Conservation (phyloP, 1,140 invertebrate species). For the Phymorhynchus buccinoides region DNA sequence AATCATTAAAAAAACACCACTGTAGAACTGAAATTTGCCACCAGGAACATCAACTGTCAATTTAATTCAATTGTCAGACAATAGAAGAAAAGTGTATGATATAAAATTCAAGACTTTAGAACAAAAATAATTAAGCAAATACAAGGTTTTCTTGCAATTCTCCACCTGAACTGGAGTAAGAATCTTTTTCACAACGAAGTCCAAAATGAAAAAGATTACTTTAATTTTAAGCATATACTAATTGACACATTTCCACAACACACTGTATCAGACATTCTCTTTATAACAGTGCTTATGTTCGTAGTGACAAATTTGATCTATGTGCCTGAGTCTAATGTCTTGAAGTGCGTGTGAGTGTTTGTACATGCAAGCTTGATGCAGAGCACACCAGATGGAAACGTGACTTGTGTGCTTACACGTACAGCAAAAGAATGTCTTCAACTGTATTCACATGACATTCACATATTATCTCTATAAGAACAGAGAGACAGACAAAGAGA, state of each 20-base stretch:
- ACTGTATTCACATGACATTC: neutral
- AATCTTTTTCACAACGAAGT: too few relatives aligned
- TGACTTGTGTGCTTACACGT: neutral
- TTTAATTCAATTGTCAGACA: too few relatives aligned
- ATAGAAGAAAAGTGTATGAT: too few relatives aligned
- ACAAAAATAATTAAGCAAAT: too few relatives aligned
- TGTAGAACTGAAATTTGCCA: neutral
- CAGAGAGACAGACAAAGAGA: neutral
- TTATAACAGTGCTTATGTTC: neutral
- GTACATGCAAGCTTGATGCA: too few relatives aligned
- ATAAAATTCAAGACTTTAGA: too few relatives aligned
- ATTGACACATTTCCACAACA: neutral
- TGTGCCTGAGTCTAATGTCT: conserved; percentile 9
- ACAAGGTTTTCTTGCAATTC: too few relatives aligned
- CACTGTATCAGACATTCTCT: neutral
- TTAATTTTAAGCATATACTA: neutral
- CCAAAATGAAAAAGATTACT: too few relatives aligned
- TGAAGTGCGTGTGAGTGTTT: neutral
- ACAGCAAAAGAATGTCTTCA: neutral
- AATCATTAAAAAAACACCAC: neutral
- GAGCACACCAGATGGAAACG: too few relatives aligned
- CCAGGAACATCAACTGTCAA: neutral
- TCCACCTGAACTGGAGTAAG: too few relatives aligned
- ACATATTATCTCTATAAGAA: too few relatives aligned
- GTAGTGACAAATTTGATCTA: neutral